Evolutionary conservation across 2,888 invertebrate genomes (phyloP).

Genomic region (Galerucella calmariensis): DNA sequence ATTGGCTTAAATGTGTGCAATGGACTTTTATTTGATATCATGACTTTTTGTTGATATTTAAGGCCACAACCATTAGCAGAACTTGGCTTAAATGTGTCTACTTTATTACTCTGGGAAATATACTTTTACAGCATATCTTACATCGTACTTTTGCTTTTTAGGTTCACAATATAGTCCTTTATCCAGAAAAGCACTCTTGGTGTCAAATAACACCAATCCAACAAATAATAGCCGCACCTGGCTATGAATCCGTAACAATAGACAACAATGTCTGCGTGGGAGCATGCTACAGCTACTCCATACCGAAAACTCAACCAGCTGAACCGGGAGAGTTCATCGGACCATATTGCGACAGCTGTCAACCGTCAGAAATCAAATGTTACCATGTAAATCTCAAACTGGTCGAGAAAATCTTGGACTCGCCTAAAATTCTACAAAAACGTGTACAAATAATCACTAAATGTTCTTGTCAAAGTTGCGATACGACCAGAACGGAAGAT

Average conservation of each 20-base stretch:
- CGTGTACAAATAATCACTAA: constrained; percentile 75
- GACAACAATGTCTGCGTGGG: constrained; percentile 79
- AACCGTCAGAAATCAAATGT: constrained; percentile 73
- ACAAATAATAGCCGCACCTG: constrained; percentile 75
- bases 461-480: constrained; percentile 74
- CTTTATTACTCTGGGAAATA: too few relatives aligned
- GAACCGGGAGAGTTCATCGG: constrained; percentile 73
- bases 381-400: constrained; percentile 72
- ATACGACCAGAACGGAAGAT: constrained; percentile 64
- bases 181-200: constrained; percentile 78
- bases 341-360: constrained; percentile 78
- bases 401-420: constrained; percentile 68
- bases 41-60: too few relatives aligned
- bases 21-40: too few relatives aligned
- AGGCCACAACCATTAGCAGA: too few relatives aligned
- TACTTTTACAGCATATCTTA: too few relatives aligned
- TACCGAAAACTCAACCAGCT: constrained; percentile 74
- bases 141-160: constrained; percentile 50
- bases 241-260: constrained; percentile 73
- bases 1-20: too few relatives aligned
- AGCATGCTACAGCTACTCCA: constrained; percentile 77
- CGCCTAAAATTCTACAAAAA: constrained; percentile 68
- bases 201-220: constrained; percentile 76
- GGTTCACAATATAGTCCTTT: constrained; percentile 78
- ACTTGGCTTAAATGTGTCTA: too few relatives aligned